Base-by-base conservation (phyloP, 2,888 invertebrate genomes). In the Caenorhabditis afra region DNA sequence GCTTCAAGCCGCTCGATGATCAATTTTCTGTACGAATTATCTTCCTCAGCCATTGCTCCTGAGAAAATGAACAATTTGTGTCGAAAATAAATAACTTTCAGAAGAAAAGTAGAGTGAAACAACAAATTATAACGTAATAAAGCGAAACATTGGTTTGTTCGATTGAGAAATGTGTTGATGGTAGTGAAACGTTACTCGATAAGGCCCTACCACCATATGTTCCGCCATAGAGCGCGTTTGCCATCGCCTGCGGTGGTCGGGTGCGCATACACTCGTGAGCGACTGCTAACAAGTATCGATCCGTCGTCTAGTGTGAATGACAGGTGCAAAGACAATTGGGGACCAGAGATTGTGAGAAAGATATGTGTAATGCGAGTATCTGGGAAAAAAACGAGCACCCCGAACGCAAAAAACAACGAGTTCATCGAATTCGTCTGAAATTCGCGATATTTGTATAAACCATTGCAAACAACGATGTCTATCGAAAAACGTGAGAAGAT, bases 1-100 rank as follows among this genome's bases (percentile, higher is more conserved):
- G 64, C 59, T 58, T 70, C 70, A 18, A 77, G 18, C 29, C 64
- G 62, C 1, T 68, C 57, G 14, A 62, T 22, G 22, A 77, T 77
- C n/a, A 64, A 8, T 50, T 70, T 66, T 52, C 55, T 52, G 45
- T 47, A 74, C 11, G 53, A 45, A n/a, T 23, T 12, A 10, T 37
- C 22, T 8, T 45, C n/a, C 16, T 52, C 64, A 4, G 49, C 18
- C 73, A 73, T 73, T 3, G 35, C 29, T 23, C 8, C 62, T 64
- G 39, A 35, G 61, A 61, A 55, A 22, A 23, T 29, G 50, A 23
- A 44, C 20, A 22, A 20, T 23, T 23, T 55, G 16, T 29, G 5
- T 11, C 41, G 18, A 10, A 55, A 37, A 41, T 5, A 55, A 55
- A 35, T 10, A 55, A 53, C n/a, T n/a, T n/a, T n/a, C 29, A 8